phyloP scores from a whole-genome alignment of 2,113 vertebrate genomes.

The Brachirus orientalis region DNA sequence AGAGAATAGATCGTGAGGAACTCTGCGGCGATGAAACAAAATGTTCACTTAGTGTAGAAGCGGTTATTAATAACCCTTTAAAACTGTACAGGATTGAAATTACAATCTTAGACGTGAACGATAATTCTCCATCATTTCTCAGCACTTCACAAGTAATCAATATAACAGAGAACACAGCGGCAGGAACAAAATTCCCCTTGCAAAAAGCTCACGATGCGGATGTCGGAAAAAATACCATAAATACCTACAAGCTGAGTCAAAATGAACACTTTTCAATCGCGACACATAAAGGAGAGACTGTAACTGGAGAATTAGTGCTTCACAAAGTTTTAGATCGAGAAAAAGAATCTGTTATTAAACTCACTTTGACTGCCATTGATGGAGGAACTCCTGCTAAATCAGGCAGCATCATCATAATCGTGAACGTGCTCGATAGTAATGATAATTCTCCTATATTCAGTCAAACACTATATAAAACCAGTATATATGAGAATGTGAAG shows the following conservation, averaged over 20 bases:
- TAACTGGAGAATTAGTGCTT: conserved; percentile 80
- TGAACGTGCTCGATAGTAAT: conserved; percentile 86
- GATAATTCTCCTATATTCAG: conserved; percentile 87
- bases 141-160: neutral
- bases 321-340: conserved; percentile 87
- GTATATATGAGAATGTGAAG: conserved; percentile 81
- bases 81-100: conserved; percentile 82
- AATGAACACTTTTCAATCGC: conserved; percentile 70
- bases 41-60: conserved; percentile 77
- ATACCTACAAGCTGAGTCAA: conserved; percentile 67
- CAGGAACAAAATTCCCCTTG: conserved; percentile 60
- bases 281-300: conserved; percentile 63
- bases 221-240: conserved; percentile 72
- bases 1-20: conserved; percentile 76
- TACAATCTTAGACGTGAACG: conserved; percentile 70
- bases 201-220: conserved; percentile 68
- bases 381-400: conserved; percentile 75
- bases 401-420: conserved; percentile 75
- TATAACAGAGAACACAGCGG: conserved; percentile 57
- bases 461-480: conserved; percentile 77
- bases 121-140: conserved; percentile 66
- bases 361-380: conserved; percentile 45
- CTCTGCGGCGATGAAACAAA: conserved; percentile 69
- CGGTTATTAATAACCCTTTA: conserved; percentile 79
- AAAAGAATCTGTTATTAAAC: conserved; percentile 77